Conservation (phyloP, 2,113 vertebrate genomes). For the Petrocephalus zakoni region DNA sequence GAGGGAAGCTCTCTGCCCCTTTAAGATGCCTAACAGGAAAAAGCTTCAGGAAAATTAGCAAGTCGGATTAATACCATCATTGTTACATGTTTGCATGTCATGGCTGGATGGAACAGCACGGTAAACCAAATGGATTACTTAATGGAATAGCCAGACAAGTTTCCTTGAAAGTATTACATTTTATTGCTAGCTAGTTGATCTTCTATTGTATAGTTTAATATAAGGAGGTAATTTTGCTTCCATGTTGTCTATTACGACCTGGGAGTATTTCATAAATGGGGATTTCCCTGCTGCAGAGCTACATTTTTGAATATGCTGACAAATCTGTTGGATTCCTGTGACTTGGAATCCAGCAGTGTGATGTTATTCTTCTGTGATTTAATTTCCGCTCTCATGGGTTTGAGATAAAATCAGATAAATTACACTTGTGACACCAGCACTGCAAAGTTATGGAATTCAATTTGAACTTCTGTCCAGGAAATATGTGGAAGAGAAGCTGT, state of each 20-base stretch:
- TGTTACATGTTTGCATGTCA: not conserved
- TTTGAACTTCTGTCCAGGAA: constrained; percentile 1
- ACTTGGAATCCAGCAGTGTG: not conserved
- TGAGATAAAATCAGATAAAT: not conserved
- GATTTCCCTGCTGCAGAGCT: not conserved
- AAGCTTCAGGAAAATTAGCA: not conserved
- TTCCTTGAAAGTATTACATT: not conserved
- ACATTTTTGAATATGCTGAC: not conserved
- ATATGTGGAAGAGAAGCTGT: not conserved
- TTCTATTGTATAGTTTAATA: not conserved
- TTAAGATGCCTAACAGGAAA: not conserved
- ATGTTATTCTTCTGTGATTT: not conserved
- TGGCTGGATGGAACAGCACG: not conserved
- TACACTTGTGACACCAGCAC: not conserved
- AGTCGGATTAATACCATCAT: not conserved
- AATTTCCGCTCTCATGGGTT: not conserved
- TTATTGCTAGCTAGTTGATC: not conserved
- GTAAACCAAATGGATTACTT: not conserved
- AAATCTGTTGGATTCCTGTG: not conserved
- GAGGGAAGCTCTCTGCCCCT: not conserved
- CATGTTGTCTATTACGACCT: not conserved
- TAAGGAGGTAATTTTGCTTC: not conserved
- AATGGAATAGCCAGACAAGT: not conserved
- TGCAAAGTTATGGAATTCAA: not conserved
- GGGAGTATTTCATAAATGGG: not conserved